phyloP scores from a whole-genome alignment of 1,140 invertebrate genomes.

The Bombus haemorrhoidalis region DNA sequence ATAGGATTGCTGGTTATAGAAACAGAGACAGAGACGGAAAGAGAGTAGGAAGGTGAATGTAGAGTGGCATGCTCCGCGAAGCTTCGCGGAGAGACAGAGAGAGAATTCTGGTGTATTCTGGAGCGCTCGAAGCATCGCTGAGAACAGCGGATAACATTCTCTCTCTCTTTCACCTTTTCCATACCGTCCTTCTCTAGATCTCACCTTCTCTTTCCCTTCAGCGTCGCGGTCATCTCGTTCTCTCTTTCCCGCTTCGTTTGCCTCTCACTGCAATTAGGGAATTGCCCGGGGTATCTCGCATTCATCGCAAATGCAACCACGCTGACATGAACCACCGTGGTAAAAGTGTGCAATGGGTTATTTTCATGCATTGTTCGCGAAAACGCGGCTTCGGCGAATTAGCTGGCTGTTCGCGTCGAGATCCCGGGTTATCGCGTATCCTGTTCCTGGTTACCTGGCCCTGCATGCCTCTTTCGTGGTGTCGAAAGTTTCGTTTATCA shows the following conservation, averaged over 20 bases:
- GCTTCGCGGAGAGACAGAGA: conserved; percentile 50
- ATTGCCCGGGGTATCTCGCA: conserved; percentile 75
- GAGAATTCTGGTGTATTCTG: conserved; percentile 15
- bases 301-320: conserved; percentile 73
- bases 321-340: conserved; percentile 67
- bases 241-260: conserved; percentile 59
- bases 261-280: conserved; percentile 78
- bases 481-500: conserved; percentile 4
- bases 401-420: conserved; percentile 9
- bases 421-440: background rate
- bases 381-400: conserved; percentile 58
- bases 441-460: background rate
- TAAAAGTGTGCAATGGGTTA: conserved; percentile 69
- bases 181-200: conserved; percentile 5
- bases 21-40: background rate
- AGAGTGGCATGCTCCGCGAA: conserved; percentile 16
- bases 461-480: background rate
- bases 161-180: conserved; percentile 32
- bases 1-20: background rate
- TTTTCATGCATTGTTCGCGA: conserved; percentile 70
- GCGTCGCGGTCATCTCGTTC: conserved; percentile 44
- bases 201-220: background rate
- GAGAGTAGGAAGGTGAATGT: conserved; percentile 50
- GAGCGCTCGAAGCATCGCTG: conserved; percentile 64
- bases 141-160: conserved; percentile 63